Evolutionary conservation across 1,140 invertebrate genomes (phyloP).

Genomic region (Zaprionus africanus): DNA sequence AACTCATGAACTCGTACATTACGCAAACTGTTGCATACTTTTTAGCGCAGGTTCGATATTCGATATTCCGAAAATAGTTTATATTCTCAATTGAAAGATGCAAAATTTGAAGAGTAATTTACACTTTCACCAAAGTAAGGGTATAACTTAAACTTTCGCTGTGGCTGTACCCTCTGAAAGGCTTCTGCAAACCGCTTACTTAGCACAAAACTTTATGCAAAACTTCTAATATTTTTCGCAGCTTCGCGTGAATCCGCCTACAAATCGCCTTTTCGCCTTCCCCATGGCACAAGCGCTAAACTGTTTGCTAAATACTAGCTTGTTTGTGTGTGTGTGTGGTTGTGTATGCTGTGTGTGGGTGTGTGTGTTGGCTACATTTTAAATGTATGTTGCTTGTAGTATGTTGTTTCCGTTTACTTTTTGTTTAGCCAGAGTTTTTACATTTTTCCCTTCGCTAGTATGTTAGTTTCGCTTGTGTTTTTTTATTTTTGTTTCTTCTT

Average conservation of each 20-base stretch:
- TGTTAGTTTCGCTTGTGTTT: conserved; percentile 52
- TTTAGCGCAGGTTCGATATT: no score
- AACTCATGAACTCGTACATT: no score
- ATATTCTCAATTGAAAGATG: no score
- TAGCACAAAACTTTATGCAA: conserved; percentile 20
- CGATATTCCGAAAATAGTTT: no score
- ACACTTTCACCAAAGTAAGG: neutral
- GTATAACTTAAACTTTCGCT: neutral
- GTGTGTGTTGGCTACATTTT: conserved; percentile 46
- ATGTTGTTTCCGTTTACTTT: conserved; percentile 56
- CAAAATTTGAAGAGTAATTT: neutral
- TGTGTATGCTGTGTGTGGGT: conserved; percentile 17
- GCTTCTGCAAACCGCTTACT: conserved; percentile 28
- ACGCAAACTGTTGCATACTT: no score
- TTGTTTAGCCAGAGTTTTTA: conserved; percentile 45
- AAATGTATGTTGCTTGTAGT: conserved; percentile 44
- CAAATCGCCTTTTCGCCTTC: conserved; percentile 34
- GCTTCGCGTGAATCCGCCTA: conserved; percentile 28
- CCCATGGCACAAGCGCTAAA: conserved; percentile 37
- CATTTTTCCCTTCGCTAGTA: conserved; percentile 37
- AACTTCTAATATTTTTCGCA: conserved; percentile 20
- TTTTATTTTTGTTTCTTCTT: conserved; percentile 23
- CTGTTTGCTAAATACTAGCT: conserved; percentile 37
- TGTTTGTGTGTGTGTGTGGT: conserved; percentile 13
- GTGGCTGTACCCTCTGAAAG: conserved; percentile 4